Base-by-base conservation (phyloP, 53 echinoderm and acorn worm genomes). In the Temnopleurus reevesii region DNA sequence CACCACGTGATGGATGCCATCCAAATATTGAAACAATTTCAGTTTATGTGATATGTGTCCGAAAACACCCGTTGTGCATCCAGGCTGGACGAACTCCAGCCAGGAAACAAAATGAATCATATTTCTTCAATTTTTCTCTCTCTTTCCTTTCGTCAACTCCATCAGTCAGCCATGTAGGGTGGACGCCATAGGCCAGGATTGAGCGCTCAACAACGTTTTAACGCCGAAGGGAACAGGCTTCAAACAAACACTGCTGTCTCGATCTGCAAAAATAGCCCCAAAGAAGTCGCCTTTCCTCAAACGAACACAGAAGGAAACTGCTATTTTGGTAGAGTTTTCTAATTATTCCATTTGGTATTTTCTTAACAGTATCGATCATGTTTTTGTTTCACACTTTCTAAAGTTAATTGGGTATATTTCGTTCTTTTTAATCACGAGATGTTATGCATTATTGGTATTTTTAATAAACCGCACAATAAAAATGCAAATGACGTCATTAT, bases 181-280 rank as follows among this genome's bases (percentile, higher is more conserved):
- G n/a, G n/a, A n/a, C 15, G 46, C 49, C 46, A 79, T 46, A 46
- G 47, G 47, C 28, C 46, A 38, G 41, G 41, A 71, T 71, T 36
- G 27, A 79, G 27, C 31, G 43, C 79, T 79, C 49, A 27, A 79
- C 79, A 79, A 79, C 49, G 28, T 79, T 79, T 27, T 49, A 71
- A 17, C 28, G 79, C 79, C 79, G 79, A 79, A 49, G 49, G 79
- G 79, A 49, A 79, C 79, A 49, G 27, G 49, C 53, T 83, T 47
- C 55, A 56, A 53, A 55, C 83, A 83, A 56, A 83, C 83, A 83
- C 3, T 36, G 29, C 35, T 83, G 83, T 83, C 83, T 83, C 83
- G 83, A 83, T 83, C 83, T 54, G 57, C 31, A 51, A 55, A 83
- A 83, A 83, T 55, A 83, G 83, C 83, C 83, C 54, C 30, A 53